Evolutionary conservation across 2,888 invertebrate genomes (phyloP).

Genomic region (Charanyca ferruginea): DNA sequence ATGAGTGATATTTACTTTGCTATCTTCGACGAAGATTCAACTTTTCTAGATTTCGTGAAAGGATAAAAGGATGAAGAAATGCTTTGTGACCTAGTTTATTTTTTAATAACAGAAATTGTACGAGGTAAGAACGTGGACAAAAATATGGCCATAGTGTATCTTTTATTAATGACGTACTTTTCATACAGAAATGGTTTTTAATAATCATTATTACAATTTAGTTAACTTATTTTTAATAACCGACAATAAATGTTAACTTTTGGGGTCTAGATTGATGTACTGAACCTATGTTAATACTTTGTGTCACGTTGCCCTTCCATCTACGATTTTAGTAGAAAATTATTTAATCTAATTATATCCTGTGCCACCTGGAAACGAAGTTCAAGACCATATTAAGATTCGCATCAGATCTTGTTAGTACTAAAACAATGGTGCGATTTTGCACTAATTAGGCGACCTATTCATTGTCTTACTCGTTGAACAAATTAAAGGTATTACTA

Average conservation of each 20-base stretch:
- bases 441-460: constrained; percentile 43
- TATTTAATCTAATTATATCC: constrained; percentile 3
- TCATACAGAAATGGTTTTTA: too few species aligned
- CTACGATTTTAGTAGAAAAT: neutral
- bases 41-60: constrained; percentile 11
- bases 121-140: neutral
- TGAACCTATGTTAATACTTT: too few species aligned
- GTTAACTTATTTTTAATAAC: too few species aligned
- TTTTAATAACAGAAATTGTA: neutral
- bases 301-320: too few species aligned
- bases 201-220: too few species aligned
- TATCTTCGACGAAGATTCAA: constrained; percentile 1
- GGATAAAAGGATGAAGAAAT: constrained; percentile 2
- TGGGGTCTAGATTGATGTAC: too few species aligned
- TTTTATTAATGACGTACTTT: neutral
- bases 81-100: neutral
- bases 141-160: too few species aligned
- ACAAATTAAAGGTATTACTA: constrained; percentile 16
- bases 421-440: constrained; percentile 35
- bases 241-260: too few species aligned
- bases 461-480: constrained; percentile 46
- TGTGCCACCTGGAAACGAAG: constrained; percentile 1
- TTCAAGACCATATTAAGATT: constrained; percentile 11
- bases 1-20: constrained; percentile 26
- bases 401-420: constrained; percentile 29